Evolutionary conservation across 2,113 vertebrate genomes (phyloP).

Genomic region (Mola mola): DNA sequence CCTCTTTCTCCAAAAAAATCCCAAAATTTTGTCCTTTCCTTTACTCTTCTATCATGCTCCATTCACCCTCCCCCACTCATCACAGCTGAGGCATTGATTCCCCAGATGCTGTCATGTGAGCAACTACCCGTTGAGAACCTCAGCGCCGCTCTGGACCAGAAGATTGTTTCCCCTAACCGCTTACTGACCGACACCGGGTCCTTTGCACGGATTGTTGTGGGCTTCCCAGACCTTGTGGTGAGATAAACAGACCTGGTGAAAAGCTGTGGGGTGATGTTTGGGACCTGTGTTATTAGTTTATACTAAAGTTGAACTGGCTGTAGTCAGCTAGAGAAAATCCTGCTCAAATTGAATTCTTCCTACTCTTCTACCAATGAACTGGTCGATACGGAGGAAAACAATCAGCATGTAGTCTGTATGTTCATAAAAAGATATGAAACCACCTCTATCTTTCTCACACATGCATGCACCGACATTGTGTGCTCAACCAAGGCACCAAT

Average conservation of each 20-base stretch:
- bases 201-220: slow-evolving; percentile 88
- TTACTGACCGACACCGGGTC: slow-evolving; percentile 84
- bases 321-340: too few species aligned
- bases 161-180: slow-evolving; percentile 94
- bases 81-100: slow-evolving; percentile 76
- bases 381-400: too few species aligned
- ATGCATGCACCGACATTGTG: too few species aligned
- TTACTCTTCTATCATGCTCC: not conserved
- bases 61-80: not conserved
- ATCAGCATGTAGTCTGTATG: too few species aligned
- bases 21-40: not conserved
- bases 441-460: too few species aligned
- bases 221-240: slow-evolving; percentile 97
- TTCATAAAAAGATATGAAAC: too few species aligned
- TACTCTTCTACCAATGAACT: too few species aligned
- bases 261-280: not conserved
- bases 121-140: slow-evolving; percentile 93
- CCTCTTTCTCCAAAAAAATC: not conserved
- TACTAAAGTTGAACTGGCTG: too few species aligned
- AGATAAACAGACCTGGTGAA: slow-evolving; percentile 30
- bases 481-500: too few species aligned
- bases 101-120: slow-evolving; percentile 87
- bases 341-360: too few species aligned
- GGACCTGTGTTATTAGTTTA: not conserved
- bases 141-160: slow-evolving; percentile 90